A percentile compares a stretch with the other conserved stretches of the same genome.
These are phyloP conservation scores for Bombylius discolor DNA, from an alignment of 2,888 invertebrate species.

Conservation along the genomic window DNA sequence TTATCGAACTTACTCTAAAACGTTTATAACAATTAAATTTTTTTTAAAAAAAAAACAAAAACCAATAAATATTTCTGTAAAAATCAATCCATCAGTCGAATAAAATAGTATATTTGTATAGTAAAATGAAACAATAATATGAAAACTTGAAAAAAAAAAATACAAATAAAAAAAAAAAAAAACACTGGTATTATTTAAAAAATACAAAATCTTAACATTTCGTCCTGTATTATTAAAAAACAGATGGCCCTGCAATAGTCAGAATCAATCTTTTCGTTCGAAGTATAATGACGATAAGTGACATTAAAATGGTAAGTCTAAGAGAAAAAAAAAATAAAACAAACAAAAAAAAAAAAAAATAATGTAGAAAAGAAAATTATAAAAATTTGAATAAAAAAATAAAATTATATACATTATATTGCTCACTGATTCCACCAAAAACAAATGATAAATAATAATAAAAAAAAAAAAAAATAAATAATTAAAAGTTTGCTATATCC, in stretches of 20 bases:
- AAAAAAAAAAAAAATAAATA: too few species aligned
- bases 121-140: too few species aligned
- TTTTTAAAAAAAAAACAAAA: too few species aligned
- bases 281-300: constrained; percentile 96
- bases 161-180: neutral
- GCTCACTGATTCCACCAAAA: too few species aligned
- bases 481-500: too few species aligned
- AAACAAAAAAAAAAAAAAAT: neutral
- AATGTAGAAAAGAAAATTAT: constrained; percentile 1
- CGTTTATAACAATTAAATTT: too few species aligned
- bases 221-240: constrained; percentile 20
- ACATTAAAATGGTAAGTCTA: constrained; percentile 96
- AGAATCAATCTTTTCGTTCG: constrained; percentile 96
- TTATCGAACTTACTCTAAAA: too few species aligned
- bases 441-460: too few species aligned
- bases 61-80: too few species aligned
- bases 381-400: neutral
- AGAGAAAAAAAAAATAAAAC: neutral
- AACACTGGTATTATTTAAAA: neutral
- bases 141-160: neutral
- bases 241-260: constrained; percentile 94
- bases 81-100: neutral
- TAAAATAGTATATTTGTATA: too few species aligned
- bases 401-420: too few species aligned
- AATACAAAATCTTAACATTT: constrained; percentile 6